Conservation (phyloP, 1,140 invertebrate genomes). For the Drosophila murphyi region DNA sequence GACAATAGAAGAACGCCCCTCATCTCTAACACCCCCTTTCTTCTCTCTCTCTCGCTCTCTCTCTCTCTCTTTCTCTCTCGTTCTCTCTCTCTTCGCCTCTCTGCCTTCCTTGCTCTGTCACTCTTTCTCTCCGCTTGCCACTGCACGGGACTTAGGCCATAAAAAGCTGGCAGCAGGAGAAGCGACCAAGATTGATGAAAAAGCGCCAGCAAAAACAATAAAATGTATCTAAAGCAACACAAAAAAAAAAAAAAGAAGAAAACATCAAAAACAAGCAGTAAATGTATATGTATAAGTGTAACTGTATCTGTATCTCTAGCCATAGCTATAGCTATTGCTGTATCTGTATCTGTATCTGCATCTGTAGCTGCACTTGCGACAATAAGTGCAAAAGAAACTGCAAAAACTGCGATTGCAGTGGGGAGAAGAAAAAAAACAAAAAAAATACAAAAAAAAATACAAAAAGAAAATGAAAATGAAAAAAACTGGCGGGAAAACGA, state of each 20-base stretch:
- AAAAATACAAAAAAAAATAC: slow-evolving; percentile 3
- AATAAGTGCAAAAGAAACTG: slow-evolving; percentile 43
- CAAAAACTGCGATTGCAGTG: slow-evolving; percentile 32
- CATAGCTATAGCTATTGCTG: background rate
- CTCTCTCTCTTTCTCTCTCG: background rate
- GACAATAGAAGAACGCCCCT: slow-evolving; percentile 57
- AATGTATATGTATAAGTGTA: background rate
- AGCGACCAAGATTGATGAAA: slow-evolving; percentile 76
- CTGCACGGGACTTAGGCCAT: slow-evolving; percentile 30
- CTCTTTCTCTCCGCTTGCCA: background rate
- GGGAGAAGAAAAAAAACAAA: slow-evolving; percentile 7
- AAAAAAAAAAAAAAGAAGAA: slow-evolving; percentile 19
- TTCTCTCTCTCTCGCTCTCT: background rate
- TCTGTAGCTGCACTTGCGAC: slow-evolving; percentile 43
- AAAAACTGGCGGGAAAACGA: slow-evolving; percentile 29
- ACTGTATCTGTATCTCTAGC: slow-evolving; percentile 7
- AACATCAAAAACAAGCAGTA: background rate
- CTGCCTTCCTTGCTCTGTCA: background rate
- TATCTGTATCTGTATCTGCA: slow-evolving; percentile 26
- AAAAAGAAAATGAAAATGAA: slow-evolving; percentile 4
- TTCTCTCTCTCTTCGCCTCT: too few relatives aligned
- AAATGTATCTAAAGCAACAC: slow-evolving; percentile 60
- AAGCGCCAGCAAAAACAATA: slow-evolving; percentile 70
- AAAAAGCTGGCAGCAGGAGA: slow-evolving; percentile 55
- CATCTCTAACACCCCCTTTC: slow-evolving; percentile 33